phyloP scores from a whole-genome alignment of 2,797 vertebrate genomes.

The Hyperoplus lanceolatus region DNA sequence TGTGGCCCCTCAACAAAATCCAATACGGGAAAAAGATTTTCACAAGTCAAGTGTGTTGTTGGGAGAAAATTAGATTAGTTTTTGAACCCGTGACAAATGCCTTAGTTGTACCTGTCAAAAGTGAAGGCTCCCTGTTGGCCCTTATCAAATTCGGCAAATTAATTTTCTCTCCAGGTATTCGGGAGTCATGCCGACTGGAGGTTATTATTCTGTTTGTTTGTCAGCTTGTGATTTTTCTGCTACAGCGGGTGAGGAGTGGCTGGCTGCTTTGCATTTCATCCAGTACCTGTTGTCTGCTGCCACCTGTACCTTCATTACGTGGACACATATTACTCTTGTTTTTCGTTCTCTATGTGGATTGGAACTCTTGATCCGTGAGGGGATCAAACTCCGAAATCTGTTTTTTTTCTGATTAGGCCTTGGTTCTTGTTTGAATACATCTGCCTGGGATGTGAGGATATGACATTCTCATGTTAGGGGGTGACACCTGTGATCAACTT shows the following conservation, averaged over 20 bases:
- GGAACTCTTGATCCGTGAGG: slow-evolving; percentile 48
- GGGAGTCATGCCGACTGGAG: slow-evolving; percentile 75
- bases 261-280: slow-evolving; percentile 80
- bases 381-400: slow-evolving; percentile 46
- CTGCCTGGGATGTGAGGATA: slow-evolving; percentile 44
- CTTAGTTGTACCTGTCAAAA: slow-evolving; percentile 87
- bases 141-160: slow-evolving; percentile 87
- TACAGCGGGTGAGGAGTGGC: slow-evolving; percentile 62
- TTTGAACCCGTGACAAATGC: slow-evolving; percentile 87
- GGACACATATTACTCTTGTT: slow-evolving; percentile 56
- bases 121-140: slow-evolving; percentile 87
- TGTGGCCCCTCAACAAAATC: slow-evolving; percentile 75
- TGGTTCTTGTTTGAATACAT: slow-evolving; percentile 42
- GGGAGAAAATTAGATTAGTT: slow-evolving; percentile 84
- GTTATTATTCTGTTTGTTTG: slow-evolving; percentile 89
- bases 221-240: slow-evolving; percentile 83
- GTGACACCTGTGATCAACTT: not conserved
- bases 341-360: slow-evolving; percentile 31
- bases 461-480: slow-evolving; percentile 39
- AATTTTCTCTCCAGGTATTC: slow-evolving; percentile 84
- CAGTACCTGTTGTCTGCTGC: slow-evolving; percentile 69
- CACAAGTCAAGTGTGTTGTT: slow-evolving; percentile 83
- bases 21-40: slow-evolving; percentile 80
- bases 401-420: slow-evolving; percentile 47
- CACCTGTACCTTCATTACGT: slow-evolving; percentile 81